These are phyloP conservation scores for Apostichopus parvimensis DNA, from an alignment of 35 echinoderm and acorn worm genomes.

Conservation along the genomic window DNA sequence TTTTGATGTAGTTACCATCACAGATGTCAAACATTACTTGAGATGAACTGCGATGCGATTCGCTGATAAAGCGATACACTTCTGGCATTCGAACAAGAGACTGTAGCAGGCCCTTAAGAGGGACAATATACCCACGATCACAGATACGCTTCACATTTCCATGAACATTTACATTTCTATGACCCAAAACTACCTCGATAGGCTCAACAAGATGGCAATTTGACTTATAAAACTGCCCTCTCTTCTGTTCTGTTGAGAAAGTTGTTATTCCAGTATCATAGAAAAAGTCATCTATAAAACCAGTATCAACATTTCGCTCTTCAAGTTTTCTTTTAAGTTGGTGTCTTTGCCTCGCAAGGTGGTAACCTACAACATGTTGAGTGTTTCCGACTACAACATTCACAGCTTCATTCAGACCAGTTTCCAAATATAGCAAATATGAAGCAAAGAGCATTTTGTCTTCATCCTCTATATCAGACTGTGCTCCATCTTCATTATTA, in stretches of 20 bases:
- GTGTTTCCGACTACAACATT: background rate
- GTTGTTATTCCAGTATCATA: background rate
- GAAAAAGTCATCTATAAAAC: constrained; percentile 15
- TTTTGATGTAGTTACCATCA: constrained; percentile 32
- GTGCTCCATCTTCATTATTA: background rate
- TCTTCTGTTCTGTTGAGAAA: background rate
- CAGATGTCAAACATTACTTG: constrained; percentile 48
- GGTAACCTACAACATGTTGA: too few relatives aligned
- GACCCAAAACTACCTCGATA: background rate
- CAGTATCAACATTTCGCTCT: too few relatives aligned
- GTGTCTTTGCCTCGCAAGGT: background rate
- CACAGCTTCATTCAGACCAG: background rate
- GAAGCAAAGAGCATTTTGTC: too few relatives aligned
- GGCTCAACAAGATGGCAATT: constrained; percentile 15
- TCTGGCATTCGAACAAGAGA: constrained; percentile 32
- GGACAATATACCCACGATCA: constrained; percentile 11
- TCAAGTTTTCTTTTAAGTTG: background rate
- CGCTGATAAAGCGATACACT: background rate
- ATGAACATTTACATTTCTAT: constrained; percentile 32
- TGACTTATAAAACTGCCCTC: background rate
- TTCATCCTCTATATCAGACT: too few relatives aligned
- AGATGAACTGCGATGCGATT: background rate
- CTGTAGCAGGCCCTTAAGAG: background rate
- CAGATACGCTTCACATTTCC: background rate
- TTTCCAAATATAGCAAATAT: too few relatives aligned